Conservation (phyloP, 2,113 vertebrate species). For the Psittacula cyanocephala region DNA sequence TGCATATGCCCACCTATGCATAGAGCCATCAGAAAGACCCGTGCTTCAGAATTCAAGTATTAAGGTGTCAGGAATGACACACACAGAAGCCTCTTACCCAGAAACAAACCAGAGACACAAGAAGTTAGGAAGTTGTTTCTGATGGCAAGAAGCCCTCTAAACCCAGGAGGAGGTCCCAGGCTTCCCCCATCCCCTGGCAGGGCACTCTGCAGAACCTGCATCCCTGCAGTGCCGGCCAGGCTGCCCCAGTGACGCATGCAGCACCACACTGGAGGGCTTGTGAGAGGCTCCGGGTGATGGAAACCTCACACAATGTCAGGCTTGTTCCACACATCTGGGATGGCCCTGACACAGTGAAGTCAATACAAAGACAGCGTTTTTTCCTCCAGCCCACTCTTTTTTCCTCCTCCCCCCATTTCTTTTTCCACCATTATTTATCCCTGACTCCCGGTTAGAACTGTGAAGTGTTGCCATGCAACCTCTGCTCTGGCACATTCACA, state of each 20-base stretch:
- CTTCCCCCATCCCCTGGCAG: neutral
- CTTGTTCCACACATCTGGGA: constrained; percentile 35
- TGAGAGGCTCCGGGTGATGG: neutral
- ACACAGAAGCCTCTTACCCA: neutral
- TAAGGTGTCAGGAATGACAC: neutral
- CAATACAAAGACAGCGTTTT: neutral
- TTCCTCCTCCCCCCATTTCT: neutral
- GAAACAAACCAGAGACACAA: neutral
- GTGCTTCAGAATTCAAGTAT: neutral
- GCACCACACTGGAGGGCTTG: neutral
- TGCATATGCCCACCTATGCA: neutral
- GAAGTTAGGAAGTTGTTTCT: neutral
- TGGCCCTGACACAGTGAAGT: constrained; percentile 17
- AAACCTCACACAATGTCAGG: neutral
- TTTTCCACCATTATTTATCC: constrained; percentile 27
- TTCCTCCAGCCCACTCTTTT: neutral
- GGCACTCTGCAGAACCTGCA: neutral
- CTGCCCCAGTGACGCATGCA: neutral
- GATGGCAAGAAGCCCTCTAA: neutral
- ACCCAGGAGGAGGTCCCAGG: neutral
- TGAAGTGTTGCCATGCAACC: neutral
- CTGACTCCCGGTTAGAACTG: neutral
- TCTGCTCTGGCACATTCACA: neutral
- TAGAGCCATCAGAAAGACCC: neutral
- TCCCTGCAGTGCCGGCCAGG: neutral